Conservation (phyloP, 2,113 vertebrate genomes). For the Pollimyrus isidori region DNA sequence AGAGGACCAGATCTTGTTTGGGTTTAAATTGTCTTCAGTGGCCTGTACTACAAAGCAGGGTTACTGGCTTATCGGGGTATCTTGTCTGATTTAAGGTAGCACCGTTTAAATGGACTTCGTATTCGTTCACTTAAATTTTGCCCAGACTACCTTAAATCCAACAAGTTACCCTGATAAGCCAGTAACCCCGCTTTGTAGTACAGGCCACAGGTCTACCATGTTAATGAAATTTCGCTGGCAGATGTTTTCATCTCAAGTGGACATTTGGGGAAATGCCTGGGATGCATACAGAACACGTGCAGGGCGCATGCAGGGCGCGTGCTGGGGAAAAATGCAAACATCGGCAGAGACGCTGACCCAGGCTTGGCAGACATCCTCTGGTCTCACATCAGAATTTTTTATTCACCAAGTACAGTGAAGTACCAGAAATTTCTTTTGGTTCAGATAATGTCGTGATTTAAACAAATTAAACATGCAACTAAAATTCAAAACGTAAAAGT, state of each 20-base stretch:
- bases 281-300: not conserved
- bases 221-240: not conserved
- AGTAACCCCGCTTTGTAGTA: too few relatives aligned
- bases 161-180: too few relatives aligned
- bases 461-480: not conserved
- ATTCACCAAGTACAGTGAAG: not conserved
- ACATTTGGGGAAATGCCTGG: not conserved
- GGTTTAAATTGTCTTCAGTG: not conserved
- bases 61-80: too few relatives aligned
- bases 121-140: too few relatives aligned
- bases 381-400: not conserved
- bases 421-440: not conserved
- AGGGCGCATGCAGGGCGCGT: not conserved
- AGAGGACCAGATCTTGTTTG: not conserved
- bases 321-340: not conserved
- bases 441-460: not conserved
- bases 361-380: not conserved
- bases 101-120: too few relatives aligned
- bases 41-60: too few relatives aligned
- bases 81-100: too few relatives aligned
- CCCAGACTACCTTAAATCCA: too few relatives aligned
- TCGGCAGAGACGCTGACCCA: not conserved
- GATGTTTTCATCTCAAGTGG: not conserved
- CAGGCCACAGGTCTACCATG: not conserved
- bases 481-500: not conserved